Percentiles rank a stretch among this genome's conserved stretches.
Conservation (phyloP, 2,888 invertebrate genomes). For the Lottia gigantea region DNA sequence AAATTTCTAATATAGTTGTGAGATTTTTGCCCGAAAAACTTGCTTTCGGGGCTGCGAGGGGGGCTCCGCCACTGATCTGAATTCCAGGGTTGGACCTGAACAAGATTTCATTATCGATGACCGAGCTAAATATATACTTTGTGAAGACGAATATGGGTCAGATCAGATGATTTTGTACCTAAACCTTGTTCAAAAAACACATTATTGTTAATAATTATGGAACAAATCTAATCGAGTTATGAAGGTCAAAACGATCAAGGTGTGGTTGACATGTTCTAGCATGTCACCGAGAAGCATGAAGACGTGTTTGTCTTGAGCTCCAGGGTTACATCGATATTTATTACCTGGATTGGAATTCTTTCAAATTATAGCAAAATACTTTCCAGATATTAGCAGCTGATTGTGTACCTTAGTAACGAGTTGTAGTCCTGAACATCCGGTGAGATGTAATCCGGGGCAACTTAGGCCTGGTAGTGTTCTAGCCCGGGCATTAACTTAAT, state of each 20-base stretch:
- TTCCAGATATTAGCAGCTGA: no score
- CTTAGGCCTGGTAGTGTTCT: no score
- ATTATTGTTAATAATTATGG: not conserved
- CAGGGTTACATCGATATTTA: no score
- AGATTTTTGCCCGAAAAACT: no score
- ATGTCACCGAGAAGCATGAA: not conserved
- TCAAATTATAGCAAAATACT: no score
- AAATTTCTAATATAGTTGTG: not conserved
- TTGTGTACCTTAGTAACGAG: no score
- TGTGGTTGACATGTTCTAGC: not conserved
- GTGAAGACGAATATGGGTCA: not conserved
- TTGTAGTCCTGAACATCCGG: no score
- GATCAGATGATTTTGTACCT: not conserved
- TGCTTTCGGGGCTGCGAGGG: no score
- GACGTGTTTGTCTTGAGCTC: no score
- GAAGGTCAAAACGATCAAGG: not conserved
- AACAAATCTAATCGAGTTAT: not conserved
- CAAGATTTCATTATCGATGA: not conserved
- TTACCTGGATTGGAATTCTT: no score
- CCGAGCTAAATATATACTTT: not conserved
- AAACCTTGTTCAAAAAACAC: not conserved
- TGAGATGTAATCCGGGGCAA: no score
- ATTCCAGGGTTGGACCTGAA: not conserved
- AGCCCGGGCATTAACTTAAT: no score
- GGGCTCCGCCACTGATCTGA: not conserved